Conservation (phyloP, 2,888 invertebrate genomes). For the Drosophila anceps region DNA sequence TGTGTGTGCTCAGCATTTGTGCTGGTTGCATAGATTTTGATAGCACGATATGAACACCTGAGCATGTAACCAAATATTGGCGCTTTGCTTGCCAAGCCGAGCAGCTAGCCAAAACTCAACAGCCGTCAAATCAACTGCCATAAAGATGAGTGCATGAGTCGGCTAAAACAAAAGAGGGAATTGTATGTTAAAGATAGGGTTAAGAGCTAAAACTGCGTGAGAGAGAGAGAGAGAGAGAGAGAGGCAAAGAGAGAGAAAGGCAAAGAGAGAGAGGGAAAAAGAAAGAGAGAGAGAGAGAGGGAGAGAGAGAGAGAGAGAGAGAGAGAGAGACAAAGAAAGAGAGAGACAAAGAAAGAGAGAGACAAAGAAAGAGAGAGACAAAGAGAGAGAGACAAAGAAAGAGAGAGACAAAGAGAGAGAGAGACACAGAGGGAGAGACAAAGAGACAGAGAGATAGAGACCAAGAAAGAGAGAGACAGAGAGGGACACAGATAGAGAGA, state of each 20-base stretch:
- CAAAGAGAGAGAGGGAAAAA: not conserved
- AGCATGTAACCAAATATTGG: constrained; percentile 63
- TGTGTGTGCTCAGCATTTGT: constrained; percentile 33
- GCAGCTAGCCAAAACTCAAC: constrained; percentile 29
- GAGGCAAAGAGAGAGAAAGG: not conserved
- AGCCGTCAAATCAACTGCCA: constrained; percentile 26
- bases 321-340: too few relatives aligned
- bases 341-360: too few relatives aligned
- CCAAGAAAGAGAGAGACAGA: too few relatives aligned
- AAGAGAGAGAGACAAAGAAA: too few relatives aligned
- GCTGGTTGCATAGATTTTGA: constrained; percentile 51
- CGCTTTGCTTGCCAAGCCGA: constrained; percentile 49
- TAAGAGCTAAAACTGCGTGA: not conserved
- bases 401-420: too few relatives aligned
- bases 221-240: not conserved
- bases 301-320: not conserved
- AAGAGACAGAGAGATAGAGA: too few relatives aligned
- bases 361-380: too few relatives aligned
- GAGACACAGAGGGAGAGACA: too few relatives aligned
- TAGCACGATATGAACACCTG: constrained; percentile 62
- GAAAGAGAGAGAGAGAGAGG: not conserved
- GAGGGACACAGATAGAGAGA: too few relatives aligned
- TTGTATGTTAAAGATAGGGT: too few relatives aligned
- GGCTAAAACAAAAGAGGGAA: not conserved
- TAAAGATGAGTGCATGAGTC: constrained; percentile 12